Base-by-base conservation (phyloP, 2,797 vertebrate genomes). In the Argyrosomus regius region DNA sequence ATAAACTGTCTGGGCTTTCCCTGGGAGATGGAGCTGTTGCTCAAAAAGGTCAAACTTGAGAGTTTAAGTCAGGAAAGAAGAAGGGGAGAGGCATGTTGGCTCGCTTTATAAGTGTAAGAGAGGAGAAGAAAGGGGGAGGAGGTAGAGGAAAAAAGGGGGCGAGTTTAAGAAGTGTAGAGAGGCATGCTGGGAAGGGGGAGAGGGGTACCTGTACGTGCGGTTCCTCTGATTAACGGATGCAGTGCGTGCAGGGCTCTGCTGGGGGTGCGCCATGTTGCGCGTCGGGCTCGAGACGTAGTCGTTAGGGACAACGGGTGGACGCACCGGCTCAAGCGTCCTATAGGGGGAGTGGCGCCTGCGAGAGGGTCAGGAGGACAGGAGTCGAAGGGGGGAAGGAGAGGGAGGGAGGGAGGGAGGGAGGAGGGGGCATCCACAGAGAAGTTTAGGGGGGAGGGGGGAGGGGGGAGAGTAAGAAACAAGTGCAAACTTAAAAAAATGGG, bases 251-350 rank as follows among this genome's bases (percentile, higher is more conserved):
- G 98, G 98, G 96, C 98, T 99, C 96, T 98, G 96, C 91, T 96
- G 97, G 84, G 97, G 96, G 75, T 94, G 97, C 91, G 96, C 96
- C 95, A 95, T 95, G 96, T 96, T 97, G 96, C 98, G 98, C 81
- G 98, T 99, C 92, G 98, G 98, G 94, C 98, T 99, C 75, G 96
- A 97, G 95, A 99, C 98, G 87, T 99, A 99, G 97, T 99, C 98
- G 91, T 99, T 99, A 95, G 98, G 98, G 93, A 99, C 96, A 95
- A 99, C 98, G 53, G 98, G 98, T 83, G 98, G 97, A 94, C 98
- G 98, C 94, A 99, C 98, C 61, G 98, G 98, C 96, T 99, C 98
- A 86, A 99, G 96, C 28, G 98, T 99, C 96, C 98, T 96, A 93
- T 99, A 99, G 88, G 98, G 98, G 96, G 98, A 99, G 95, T 99